Evolutionary conservation across 1,140 invertebrate species (phyloP).

Genomic region (Pentalonia nigronervosa): DNA sequence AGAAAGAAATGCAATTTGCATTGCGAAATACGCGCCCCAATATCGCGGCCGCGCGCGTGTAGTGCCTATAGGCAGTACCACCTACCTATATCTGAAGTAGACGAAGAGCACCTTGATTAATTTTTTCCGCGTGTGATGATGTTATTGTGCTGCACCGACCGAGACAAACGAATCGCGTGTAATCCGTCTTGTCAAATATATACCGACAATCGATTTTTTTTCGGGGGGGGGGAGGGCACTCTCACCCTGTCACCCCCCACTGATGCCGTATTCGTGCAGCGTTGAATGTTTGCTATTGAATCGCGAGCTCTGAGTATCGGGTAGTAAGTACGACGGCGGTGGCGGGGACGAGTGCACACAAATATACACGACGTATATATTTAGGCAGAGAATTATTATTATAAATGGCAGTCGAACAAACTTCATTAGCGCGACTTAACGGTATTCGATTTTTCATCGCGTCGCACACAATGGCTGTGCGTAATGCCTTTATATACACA

Average conservation of each 20-base stretch:
- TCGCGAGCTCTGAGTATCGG: neutral
- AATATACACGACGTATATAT: neutral
- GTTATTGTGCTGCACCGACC: slow-evolving; percentile 16
- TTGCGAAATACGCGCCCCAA: too few relatives aligned
- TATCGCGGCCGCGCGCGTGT: neutral
- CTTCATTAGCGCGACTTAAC: slow-evolving; percentile 52
- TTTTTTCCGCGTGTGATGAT: slow-evolving; percentile 1
- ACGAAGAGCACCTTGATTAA: slow-evolving; percentile 23
- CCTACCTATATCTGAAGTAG: neutral
- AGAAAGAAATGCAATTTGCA: too few relatives aligned
- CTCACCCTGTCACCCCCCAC: too few relatives aligned
- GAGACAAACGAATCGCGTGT: slow-evolving; percentile 52
- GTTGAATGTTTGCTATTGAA: neutral
- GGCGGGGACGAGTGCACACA: neutral
- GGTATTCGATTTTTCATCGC: slow-evolving; percentile 50
- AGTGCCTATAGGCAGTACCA: neutral
- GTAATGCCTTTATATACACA: neutral
- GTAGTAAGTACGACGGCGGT: neutral
- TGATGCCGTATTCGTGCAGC: neutral
- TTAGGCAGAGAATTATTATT: neutral
- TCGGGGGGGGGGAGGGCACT: too few relatives aligned
- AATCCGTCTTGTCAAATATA: slow-evolving; percentile 52
- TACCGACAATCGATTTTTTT: slow-evolving; percentile 46
- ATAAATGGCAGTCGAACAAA: slow-evolving; percentile 17
- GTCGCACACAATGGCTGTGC: neutral